Conservation (phyloP, 1,140 invertebrate genomes). For the Ceratina australensis region DNA sequence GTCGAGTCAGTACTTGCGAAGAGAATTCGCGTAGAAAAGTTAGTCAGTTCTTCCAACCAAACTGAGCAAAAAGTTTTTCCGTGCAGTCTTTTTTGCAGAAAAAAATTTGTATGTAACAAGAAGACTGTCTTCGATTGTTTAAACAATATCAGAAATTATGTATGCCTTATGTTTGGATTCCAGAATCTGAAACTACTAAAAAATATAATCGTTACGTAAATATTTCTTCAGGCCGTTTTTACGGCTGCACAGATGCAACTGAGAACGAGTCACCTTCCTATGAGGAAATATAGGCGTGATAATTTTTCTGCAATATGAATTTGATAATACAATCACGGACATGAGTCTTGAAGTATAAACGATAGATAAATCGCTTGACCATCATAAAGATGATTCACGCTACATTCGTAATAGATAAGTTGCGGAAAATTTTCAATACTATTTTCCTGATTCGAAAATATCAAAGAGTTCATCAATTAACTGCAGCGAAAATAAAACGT, state of each 20-base stretch:
- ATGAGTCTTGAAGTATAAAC: neutral
- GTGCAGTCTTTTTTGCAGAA: neutral
- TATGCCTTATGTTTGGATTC: neutral
- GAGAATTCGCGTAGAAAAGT: slow-evolving; percentile 43
- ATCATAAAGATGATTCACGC: neutral
- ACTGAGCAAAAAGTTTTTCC: neutral
- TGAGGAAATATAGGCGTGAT: neutral
- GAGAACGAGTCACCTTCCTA: neutral
- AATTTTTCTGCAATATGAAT: slow-evolving; percentile 6
- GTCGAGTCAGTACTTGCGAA: slow-evolving; percentile 61
- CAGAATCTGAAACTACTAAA: neutral
- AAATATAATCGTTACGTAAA: neutral
- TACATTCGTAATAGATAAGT: neutral
- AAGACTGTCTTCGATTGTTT: neutral
- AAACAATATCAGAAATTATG: neutral
- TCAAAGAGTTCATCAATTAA: neutral
- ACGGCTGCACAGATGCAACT: neutral
- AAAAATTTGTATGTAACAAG: slow-evolving; percentile 3
- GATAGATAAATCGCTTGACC: neutral
- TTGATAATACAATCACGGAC: neutral
- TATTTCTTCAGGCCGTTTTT: neutral
- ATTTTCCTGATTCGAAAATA: neutral
- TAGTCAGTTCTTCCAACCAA: slow-evolving; percentile 13
- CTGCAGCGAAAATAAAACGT: neutral
- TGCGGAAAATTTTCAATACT: neutral